Evolutionary conservation across 2,113 vertebrate species (phyloP).

Genomic region (Erythrocercus mccallii): DNA sequence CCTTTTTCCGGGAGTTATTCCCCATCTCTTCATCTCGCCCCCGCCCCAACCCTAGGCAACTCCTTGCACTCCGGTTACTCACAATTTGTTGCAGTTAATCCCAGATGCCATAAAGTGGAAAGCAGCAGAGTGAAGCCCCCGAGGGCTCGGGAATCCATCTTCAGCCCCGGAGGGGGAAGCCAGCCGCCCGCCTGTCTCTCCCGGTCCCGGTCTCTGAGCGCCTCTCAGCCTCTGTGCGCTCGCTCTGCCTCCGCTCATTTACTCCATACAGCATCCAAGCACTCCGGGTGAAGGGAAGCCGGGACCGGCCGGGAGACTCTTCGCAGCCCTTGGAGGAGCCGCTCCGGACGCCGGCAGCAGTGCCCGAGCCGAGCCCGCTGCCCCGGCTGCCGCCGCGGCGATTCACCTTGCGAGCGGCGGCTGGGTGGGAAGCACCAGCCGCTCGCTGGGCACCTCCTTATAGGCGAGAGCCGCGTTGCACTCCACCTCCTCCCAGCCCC

Average conservation of each 20-base stretch:
- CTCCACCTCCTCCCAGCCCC: constrained; percentile 70
- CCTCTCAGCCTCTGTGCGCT: not conserved
- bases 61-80: constrained; percentile 42
- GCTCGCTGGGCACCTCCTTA: constrained; percentile 72
- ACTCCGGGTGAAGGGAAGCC: not conserved
- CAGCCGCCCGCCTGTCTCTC: not conserved
- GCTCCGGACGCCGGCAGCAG: not conserved
- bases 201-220: constrained; percentile 21
- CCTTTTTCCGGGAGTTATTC: not conserved
- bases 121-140: constrained; percentile 59
- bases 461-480: constrained; percentile 57
- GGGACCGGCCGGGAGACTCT: not conserved
- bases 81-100: constrained; percentile 74
- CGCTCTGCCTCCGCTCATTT: constrained; percentile 2
- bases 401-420: constrained; percentile 16
- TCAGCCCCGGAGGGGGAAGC: not conserved
- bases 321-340: not conserved
- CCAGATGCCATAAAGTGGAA: constrained; percentile 57
- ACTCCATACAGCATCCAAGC: constrained; percentile 55
- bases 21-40: no score
- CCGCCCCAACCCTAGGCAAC: not conserved
- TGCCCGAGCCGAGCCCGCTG: not conserved
- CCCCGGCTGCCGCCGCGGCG: not conserved
- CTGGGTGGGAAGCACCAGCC: constrained; percentile 35
- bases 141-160: constrained; percentile 68